Conservation (phyloP, 2,797 vertebrate genomes). For the Chelon auratus region DNA sequence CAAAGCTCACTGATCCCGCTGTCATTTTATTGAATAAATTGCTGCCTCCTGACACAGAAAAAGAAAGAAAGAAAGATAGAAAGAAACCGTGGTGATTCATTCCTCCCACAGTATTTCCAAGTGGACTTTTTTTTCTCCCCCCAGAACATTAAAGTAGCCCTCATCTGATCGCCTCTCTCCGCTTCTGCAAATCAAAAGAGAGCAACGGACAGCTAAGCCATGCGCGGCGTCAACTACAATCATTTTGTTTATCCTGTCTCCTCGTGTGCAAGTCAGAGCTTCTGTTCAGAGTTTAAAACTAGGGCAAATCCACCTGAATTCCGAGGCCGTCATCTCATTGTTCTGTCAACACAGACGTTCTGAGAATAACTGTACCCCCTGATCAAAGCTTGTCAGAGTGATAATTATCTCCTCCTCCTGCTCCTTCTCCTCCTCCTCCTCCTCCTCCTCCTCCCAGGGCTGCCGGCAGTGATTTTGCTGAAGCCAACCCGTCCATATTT, state of each 20-base stretch:
- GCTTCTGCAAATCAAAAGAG: conserved; percentile 48
- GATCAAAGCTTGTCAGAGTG: conserved; percentile 84
- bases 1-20: conserved; percentile 35
- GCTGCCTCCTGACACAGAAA: conserved; percentile 22
- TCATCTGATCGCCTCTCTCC: conserved; percentile 44
- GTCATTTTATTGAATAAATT: conserved; percentile 57
- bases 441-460: conserved; percentile 19
- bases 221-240: conserved; percentile 29
- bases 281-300: conserved; percentile 62
- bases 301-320: conserved; percentile 48
- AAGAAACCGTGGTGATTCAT: conserved; percentile 68
- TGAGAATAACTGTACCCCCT: conserved; percentile 72
- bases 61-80: conserved; percentile 15
- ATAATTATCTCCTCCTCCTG: conserved; percentile 74
- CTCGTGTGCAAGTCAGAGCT: conserved; percentile 39
- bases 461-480: conserved; percentile 70
- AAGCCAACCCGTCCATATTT: conserved; percentile 72
- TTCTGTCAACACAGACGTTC: conserved; percentile 74
- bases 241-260: conserved; percentile 49
- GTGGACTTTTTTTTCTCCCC: conserved; percentile 6
- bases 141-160: conserved; percentile 32
- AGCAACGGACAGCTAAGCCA: conserved; percentile 34
- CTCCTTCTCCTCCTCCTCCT: too few species aligned
- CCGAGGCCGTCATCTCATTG: conserved; percentile 65
- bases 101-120: conserved; percentile 67